Evolutionary conservation across 2,888 invertebrate genomes (phyloP).

Genomic region (Microplitis deprimator): DNA sequence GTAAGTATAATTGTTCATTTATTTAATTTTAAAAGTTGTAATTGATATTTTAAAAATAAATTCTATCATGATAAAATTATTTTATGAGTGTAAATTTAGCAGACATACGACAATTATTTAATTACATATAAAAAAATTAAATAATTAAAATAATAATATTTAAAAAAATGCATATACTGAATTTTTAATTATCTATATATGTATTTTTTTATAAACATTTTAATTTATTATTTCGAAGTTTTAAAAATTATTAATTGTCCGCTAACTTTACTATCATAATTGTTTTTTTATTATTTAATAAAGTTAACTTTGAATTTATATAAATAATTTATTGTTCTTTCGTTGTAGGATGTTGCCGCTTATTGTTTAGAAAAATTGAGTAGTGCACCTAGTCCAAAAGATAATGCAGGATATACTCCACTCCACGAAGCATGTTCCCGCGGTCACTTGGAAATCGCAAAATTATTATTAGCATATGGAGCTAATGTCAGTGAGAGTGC

Average conservation of each 20-base stretch:
- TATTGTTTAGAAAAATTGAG: conserved; percentile 91
- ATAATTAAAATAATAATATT: too few species aligned
- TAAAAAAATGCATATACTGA: too few species aligned
- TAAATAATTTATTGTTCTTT: conserved; percentile 28
- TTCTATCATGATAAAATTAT: neutral
- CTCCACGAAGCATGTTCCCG: conserved; percentile 92
- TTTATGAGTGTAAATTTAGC: neutral
- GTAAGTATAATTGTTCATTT: conserved; percentile 72
- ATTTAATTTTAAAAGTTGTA: neutral
- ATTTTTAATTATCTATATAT: too few species aligned
- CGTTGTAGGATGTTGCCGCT: conserved; percentile 85
- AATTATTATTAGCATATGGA: conserved; percentile 87
- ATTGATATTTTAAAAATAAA: conserved; percentile 14
- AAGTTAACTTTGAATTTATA: neutral
- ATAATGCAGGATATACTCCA: conserved; percentile 94
- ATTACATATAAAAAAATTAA: too few species aligned
- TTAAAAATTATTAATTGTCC: neutral
- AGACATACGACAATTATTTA: too few species aligned
- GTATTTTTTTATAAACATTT: too few species aligned
- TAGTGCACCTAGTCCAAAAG: conserved; percentile 87
- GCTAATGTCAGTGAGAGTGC: conserved; percentile 94
- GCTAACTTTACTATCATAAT: conserved; percentile 9
- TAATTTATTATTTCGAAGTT: too few species aligned
- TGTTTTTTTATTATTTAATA: conserved; percentile 5
- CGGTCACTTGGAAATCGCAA: conserved; percentile 90